Conservation (phyloP, 2,797 vertebrate species). For the Silurus aristotelis region DNA sequence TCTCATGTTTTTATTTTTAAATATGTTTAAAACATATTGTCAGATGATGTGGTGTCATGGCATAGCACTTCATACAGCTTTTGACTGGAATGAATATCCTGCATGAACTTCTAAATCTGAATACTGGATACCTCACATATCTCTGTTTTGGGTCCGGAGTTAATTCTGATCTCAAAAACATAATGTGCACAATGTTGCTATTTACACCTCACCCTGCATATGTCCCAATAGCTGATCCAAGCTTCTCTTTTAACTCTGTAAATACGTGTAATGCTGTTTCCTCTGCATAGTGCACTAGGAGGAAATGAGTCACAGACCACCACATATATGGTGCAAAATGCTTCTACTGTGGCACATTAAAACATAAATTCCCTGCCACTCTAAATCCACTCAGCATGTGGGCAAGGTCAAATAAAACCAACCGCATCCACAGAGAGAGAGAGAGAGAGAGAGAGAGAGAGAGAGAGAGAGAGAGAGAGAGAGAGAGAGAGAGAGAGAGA, state of each 20-base stretch:
- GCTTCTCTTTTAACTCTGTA: background rate
- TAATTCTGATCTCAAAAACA: background rate
- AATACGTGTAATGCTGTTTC: constrained; percentile 1
- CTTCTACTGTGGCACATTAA: constrained; percentile 7
- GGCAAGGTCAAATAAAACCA: constrained; percentile 20
- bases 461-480: constrained; percentile 16
- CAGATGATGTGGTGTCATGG: background rate
- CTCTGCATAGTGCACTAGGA: constrained; percentile 19
- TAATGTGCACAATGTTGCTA: no score
- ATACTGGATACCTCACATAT: background rate
- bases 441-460: background rate
- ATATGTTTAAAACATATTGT: background rate
- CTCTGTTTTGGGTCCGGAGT: background rate
- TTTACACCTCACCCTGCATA: background rate
- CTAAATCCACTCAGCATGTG: constrained; percentile 26
- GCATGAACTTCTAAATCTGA: background rate
- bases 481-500: background rate
- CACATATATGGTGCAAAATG: constrained; percentile 15
- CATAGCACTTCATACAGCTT: background rate
- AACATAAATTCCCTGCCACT: constrained; percentile 13
- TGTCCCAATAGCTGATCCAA: background rate
- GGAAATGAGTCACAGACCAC: constrained; percentile 19
- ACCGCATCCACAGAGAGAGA: background rate
- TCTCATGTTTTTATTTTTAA: background rate
- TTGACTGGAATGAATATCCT: background rate